phyloP scores from a whole-genome alignment of 2,888 invertebrate genomes.

The Kuschelorhynchus macadamiae region DNA sequence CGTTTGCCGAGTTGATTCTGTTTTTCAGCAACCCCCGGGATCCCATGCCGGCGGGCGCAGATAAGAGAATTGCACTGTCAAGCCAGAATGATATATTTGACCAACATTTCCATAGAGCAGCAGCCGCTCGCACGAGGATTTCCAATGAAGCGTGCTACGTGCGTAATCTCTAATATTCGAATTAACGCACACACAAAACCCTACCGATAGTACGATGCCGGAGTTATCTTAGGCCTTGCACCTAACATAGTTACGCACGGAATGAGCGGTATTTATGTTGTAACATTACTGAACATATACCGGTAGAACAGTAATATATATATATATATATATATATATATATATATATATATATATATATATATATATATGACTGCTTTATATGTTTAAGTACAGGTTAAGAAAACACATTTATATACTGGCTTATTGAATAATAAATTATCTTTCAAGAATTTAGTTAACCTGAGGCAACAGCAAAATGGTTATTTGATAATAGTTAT shows the following conservation, averaged over 20 bases:
- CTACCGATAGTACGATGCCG: constrained; percentile 21
- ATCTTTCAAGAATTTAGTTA: too few species aligned
- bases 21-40: constrained; percentile 71
- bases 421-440: too few species aligned
- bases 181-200: constrained; percentile 70
- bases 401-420: too few species aligned
- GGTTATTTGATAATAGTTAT: too few species aligned
- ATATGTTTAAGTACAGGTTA: too few species aligned
- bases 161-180: constrained; percentile 74
- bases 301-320: too few species aligned
- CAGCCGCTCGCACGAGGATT: constrained; percentile 66
- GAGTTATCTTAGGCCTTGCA: constrained; percentile 27
- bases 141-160: constrained; percentile 69
- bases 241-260: constrained; percentile 60
- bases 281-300: too few species aligned
- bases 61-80: constrained; percentile 93
- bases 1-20: constrained; percentile 69
- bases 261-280: too few species aligned
- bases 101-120: constrained; percentile 85
- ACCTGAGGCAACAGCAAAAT: too few species aligned
- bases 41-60: constrained; percentile 74
- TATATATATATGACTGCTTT: too few species aligned
- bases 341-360: too few species aligned
- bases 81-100: constrained; percentile 91
- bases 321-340: too few species aligned